Evolutionary conservation across 2,113 vertebrate genomes (phyloP), one percentile per base, ranked within the genome.

Genomic region (Copsychus sechellarum): DNA sequence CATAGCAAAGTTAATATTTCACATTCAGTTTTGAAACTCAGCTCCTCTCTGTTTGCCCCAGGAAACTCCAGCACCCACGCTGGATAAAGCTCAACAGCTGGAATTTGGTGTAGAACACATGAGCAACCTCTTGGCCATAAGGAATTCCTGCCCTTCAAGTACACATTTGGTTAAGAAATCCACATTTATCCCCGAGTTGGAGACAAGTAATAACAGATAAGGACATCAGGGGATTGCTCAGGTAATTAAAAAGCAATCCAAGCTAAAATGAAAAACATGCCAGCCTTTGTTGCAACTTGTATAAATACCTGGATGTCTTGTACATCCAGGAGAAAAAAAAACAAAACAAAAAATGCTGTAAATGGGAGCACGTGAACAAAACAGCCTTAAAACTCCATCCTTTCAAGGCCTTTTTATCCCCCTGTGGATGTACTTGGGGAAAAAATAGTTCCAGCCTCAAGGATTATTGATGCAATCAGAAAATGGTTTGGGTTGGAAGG

Each of bases 331-430:
- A 38, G 6, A 8, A 24, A 24, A 43, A 31, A 13, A 53, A 19
- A n/a, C n/a, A n/a, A 9, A 3, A 1, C 4, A 43, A 43, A 24
- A 58, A 58, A n/a, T 23, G 6, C 51, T 62, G 40, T 65, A 76
- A 82, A 72, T 12, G 20, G 20, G 10, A 95, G 12, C 72, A 72
- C 3, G 20, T 65, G 62, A 71, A 38, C 42, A 78, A 83, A 69
- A 21, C 29, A 83, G 10, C 51, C 56, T 84, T 60, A 66, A 86
- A 92, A 60, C 28, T 62, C 64, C 51, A 66, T 45, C 47, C 33
- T 54, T 78, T 36, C 50, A 60, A 92, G 84, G 90, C 40, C 19
- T 67, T 91, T 91, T 95, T 45, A 88, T 42, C 9, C 21, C 36
- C 11, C n/a, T n/a, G n/a, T 24, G 18, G 50, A 42, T 40, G 45